Evolutionary conservation across 2,113 vertebrate species (phyloP).

Genomic region (Regulus satrapa): DNA sequence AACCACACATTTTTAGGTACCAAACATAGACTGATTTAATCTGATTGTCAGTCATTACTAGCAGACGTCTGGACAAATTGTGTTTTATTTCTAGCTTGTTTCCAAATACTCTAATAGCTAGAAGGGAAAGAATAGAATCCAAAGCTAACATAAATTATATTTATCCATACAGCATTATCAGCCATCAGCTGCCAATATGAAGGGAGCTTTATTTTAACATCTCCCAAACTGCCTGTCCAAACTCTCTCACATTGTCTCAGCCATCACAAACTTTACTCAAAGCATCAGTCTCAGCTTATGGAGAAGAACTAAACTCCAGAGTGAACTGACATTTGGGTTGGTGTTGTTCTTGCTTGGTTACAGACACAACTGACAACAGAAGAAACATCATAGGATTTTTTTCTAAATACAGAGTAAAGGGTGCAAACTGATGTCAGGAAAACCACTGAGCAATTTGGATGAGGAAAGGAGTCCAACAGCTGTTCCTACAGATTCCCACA

Average conservation of each 20-base stretch:
- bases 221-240: background rate
- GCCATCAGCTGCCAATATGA: background rate
- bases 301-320: background rate
- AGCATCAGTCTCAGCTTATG: background rate
- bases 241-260: background rate
- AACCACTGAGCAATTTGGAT: background rate
- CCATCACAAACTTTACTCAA: background rate
- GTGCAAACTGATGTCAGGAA: background rate
- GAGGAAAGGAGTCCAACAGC: background rate
- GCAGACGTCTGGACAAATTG: background rate
- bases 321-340: rapidly evolving
- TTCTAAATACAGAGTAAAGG: background rate
- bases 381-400: background rate
- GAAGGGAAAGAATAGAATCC: background rate
- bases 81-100: background rate
- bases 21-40: background rate
- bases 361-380: background rate
- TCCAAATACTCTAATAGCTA: background rate
- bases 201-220: background rate
- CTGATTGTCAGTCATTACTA: background rate
- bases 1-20: background rate
- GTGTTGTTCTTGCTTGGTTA: background rate
- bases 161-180: background rate
- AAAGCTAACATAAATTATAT: constrained; percentile 12
- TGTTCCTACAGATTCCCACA: background rate